Evolutionary conservation across 2,797 vertebrate species (phyloP), one percentile per base, ranked within the genome.

Genomic region (Hylomyscus alleni): DNA sequence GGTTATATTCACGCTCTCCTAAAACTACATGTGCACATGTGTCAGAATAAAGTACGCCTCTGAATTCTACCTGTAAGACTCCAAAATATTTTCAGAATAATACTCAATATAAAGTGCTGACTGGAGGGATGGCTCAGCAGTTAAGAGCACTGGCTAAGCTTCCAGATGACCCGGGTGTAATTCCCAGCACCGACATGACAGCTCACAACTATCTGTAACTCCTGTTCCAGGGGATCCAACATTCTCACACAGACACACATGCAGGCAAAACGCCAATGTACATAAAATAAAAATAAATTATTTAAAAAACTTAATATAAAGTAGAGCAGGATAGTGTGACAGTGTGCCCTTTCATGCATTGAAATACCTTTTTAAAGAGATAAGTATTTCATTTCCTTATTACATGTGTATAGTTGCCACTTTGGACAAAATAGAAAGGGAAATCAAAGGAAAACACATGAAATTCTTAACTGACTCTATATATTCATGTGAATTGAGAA

Each of bases 401-500:
- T 87, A 85, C 13, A 88, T 14, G 65, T 34, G 34, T n/a, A 84
- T 3, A 65, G 2, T 93, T 77, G 83, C 62, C 60, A 62, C 34
- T 62, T 91, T 62, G 81, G 24, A 62, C 14, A 62, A 44, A 44
- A 83, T 11, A 83, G 37, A 83, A 44, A 83, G 29, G 81, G 3
- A 82, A 58, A 58, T 19, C 31, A 6, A 80, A 81, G 34, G 22
- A 37, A 37, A 58, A 29, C 1, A 81, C 62, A 65, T 31, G n/a
- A 78, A 76, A 24, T 92, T 92, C 87, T 89, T 40, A 81, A 73
- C 19, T 75, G 86, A 93, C 9, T 91, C 20, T 84, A 15, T 31
- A 31, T 44, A 84, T 54, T 40, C n/a, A 69, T 72, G 67, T 90
- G 85, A 95, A 85, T 95, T 77, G 88, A 76, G 89, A 90, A 94